Base-by-base conservation (phyloP, 2,113 vertebrate species). In the Hypocryptadius cinnamomeus region DNA sequence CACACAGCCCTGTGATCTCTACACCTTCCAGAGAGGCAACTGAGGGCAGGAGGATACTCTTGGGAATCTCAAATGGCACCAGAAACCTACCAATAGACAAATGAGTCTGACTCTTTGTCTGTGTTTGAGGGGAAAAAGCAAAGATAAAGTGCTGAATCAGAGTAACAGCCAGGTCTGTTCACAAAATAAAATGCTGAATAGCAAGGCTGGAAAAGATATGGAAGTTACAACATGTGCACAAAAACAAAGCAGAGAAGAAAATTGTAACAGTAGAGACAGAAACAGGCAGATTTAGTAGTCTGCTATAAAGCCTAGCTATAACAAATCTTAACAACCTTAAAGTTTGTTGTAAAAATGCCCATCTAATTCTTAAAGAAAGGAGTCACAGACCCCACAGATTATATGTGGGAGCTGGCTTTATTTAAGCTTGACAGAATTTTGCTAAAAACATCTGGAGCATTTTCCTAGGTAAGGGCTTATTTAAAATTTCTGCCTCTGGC, bases 401-500 rank as follows among this genome's bases (percentile, higher is more conserved):
- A 53, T 37, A 69, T 31, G 42, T 72, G 73, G 85, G 78, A 94
- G 31, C 64, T 56, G 60, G 51, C 48, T 86, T 85, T 76, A 96
- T 84, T 90, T 60, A 65, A 91, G 60, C n/a, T 61, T 61, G 85
- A 78, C 56, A 88, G 39, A 57, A 71, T 78, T 71, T 37, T 74
- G 94, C 82, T 90, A 74, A 90, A 90, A 79, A 64, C 83, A 92
- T 64, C 87, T 94, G 85, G 72, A 94, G 56, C 20, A 10, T 60
- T 90, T 68, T 94, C 68, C 50, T 72, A 64, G 44, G 44, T 30
- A 8, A 70, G 20, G 47, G 28, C 59, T 91, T 91, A 82, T 91
- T 91, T 87, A 78, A 92, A 77, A 70, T 45, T 60, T 60, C 27
- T 94, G 56, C 44, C 64, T 92, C 48, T 86, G 72, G 71, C 64